These are phyloP conservation scores for Parnassius orleans DNA, from an alignment of 2,888 invertebrate species.

Conservation along the genomic window DNA sequence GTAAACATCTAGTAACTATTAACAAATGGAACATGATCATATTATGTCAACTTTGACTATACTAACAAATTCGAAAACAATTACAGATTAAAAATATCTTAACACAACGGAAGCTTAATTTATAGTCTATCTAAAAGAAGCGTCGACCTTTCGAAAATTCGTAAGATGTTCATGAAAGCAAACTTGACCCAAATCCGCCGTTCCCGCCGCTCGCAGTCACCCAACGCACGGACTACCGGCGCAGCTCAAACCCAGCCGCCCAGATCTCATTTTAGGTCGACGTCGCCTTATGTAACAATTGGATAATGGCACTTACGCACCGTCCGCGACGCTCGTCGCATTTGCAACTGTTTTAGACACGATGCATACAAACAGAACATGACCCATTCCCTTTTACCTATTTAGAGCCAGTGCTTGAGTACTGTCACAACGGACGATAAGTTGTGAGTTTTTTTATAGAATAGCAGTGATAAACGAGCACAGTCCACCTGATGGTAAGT, in stretches of 20 bases:
- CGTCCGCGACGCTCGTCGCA: conserved; percentile 2
- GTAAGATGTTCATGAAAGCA: background rate
- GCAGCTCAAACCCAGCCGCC: background rate
- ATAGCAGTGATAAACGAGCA: too few species aligned
- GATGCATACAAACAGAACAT: background rate
- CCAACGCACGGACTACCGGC: background rate
- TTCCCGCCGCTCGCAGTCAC: conserved; percentile 3
- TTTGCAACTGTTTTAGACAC: conserved; percentile 16
- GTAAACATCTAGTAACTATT: too few species aligned
- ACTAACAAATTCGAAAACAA: too few species aligned
- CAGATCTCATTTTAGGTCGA: conserved; percentile 16
- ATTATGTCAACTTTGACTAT: too few species aligned
- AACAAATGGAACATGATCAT: too few species aligned
- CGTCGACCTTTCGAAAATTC: too few species aligned
- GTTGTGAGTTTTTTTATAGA: too few species aligned
- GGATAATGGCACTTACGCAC: conserved; percentile 17
- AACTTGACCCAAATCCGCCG: conserved; percentile 18
- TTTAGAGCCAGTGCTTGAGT: background rate
- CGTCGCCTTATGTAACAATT: conserved; percentile 17
- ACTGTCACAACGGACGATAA: background rate
- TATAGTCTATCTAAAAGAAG: too few species aligned
- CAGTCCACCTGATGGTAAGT: too few species aligned
- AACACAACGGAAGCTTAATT: too few species aligned
- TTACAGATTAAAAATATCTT: too few species aligned
- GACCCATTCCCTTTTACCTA: conserved; percentile 6